Evolutionary conservation across 2,888 invertebrate genomes (phyloP).

Genomic region (Chrysopilus asiliformis): DNA sequence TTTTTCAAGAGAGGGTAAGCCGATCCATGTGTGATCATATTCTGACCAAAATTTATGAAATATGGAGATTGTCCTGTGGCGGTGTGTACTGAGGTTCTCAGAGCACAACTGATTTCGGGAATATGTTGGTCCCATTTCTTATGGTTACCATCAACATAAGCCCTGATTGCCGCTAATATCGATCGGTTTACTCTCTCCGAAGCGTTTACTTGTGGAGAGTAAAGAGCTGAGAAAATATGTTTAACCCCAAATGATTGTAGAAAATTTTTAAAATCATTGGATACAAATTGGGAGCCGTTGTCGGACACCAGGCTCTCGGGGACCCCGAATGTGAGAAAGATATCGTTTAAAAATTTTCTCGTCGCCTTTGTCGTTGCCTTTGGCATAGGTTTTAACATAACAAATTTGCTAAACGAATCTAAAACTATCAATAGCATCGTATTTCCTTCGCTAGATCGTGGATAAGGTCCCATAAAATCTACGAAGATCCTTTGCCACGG

Average conservation of each 20-base stretch:
- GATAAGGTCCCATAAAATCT: conserved; percentile 13
- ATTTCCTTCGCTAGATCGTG: conserved; percentile 5
- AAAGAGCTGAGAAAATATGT: conserved; percentile 16
- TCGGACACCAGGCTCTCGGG: conserved; percentile 18
- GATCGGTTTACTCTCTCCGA: conserved; percentile 22
- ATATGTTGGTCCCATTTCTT: conserved; percentile 19
- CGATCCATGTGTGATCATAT: conserved; percentile 12
- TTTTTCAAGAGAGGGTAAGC: conserved; percentile 6
- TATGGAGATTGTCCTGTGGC: conserved; percentile 18
- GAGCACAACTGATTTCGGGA: conserved; percentile 18
- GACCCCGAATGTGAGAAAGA: conserved; percentile 20
- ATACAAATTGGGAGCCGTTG: conserved; percentile 19
- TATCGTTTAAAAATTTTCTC: conserved; percentile 12
- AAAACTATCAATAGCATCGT: conserved; percentile 6
- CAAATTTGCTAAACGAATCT: conserved; percentile 11
- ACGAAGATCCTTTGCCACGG: conserved; percentile 11
- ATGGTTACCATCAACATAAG: conserved; percentile 17
- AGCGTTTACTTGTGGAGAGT: conserved; percentile 25
- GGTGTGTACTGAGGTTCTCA: conserved; percentile 20
- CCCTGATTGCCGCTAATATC: conserved; percentile 20
- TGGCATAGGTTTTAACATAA: conserved; percentile 5
- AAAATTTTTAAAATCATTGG: conserved; percentile 11
- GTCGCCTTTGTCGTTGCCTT: conserved; percentile 6
- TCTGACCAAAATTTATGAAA: conserved; percentile 17
- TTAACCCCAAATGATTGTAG: conserved; percentile 12